Percentiles rank a stretch among this genome's conserved stretches.
These are phyloP conservation scores for Drosophila crucigera DNA, from an alignment of 2,888 invertebrate species.

Conservation along the genomic window DNA sequence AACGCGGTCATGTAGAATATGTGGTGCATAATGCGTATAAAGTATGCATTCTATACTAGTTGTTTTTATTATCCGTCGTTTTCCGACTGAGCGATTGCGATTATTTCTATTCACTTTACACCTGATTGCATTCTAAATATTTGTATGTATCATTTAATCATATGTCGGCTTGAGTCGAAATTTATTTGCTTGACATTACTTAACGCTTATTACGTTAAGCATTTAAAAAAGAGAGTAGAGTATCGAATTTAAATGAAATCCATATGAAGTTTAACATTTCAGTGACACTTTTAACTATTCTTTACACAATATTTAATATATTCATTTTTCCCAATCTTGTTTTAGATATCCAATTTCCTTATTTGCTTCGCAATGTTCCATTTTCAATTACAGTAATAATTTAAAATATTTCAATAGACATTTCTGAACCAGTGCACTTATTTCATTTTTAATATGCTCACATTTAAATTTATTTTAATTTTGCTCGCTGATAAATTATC, in stretches of 20 bases:
- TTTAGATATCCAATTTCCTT: background rate
- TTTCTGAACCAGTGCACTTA: background rate
- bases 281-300: background rate
- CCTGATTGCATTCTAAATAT: constrained; percentile 60
- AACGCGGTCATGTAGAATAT: constrained; percentile 55
- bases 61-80: constrained; percentile 30
- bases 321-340: background rate
- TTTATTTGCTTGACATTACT: background rate
- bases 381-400: background rate
- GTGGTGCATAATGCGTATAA: constrained; percentile 20
- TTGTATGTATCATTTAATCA: constrained; percentile 20
- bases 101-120: constrained; percentile 52
- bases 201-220: background rate
- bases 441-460: background rate
- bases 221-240: background rate
- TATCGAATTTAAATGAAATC: background rate
- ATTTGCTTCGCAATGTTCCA: background rate
- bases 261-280: too few species aligned
- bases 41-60: constrained; percentile 33
- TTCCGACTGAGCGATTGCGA: constrained; percentile 51
- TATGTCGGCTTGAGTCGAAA: constrained; percentile 8
- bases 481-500: constrained; percentile 4
- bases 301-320: background rate
- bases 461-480: constrained; percentile 1
- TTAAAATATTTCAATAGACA: background rate